Percentiles rank a stretch among this genome's conserved stretches.
Conservation (phyloP, 1,140 invertebrate species). For the Lepidurus apus region DNA sequence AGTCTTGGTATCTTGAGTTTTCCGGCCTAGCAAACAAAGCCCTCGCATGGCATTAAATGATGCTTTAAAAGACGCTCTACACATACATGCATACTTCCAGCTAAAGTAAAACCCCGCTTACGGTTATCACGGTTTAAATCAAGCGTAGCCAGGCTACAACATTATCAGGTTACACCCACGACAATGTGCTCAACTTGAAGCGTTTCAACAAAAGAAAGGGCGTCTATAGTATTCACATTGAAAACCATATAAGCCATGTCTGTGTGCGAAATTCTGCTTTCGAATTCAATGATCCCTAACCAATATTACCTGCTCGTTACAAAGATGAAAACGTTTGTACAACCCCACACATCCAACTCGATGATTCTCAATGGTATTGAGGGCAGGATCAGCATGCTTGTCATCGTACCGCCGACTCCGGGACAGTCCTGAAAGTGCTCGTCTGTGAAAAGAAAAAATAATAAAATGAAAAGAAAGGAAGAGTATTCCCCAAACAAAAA, state of each 20-base stretch:
- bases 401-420: conserved; percentile 24
- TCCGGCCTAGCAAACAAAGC: neutral
- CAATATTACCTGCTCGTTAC: conserved; percentile 60
- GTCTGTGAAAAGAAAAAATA: conserved; percentile 18
- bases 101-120: neutral
- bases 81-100: neutral
- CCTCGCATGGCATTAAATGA: neutral
- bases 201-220: conserved; percentile 8
- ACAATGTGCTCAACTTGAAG: neutral
- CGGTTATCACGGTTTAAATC: neutral
- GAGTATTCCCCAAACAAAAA: neutral
- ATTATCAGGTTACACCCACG: conserved; percentile 8
- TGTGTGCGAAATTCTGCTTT: neutral
- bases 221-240: neutral
- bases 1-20: neutral
- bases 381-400: conserved; percentile 17
- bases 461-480: neutral
- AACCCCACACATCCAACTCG: conserved; percentile 54
- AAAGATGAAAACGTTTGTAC: conserved; percentile 61
- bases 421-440: neutral
- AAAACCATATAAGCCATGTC: neutral
- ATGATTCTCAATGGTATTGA: conserved; percentile 22
- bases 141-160: neutral
- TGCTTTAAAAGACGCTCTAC: neutral
- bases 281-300: neutral